Evolutionary conservation across 2,113 vertebrate species (phyloP).

Genomic region (Scomber colias): DNA sequence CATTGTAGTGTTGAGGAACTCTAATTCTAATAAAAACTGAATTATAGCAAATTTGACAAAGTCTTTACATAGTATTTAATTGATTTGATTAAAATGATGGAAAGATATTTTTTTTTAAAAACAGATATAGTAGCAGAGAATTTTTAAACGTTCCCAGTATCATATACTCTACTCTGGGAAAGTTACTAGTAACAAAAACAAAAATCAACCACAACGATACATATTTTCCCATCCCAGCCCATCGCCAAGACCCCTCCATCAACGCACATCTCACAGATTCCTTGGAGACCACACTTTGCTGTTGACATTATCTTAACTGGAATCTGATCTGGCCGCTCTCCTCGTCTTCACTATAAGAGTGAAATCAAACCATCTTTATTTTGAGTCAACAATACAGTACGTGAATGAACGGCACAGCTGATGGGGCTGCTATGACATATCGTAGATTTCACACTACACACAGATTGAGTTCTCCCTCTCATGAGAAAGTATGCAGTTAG

Average conservation of each 20-base stretch:
- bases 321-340: conserved; percentile 59
- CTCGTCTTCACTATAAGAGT: conserved; percentile 27
- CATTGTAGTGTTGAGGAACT: not conserved
- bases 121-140: not conserved
- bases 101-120: too few species aligned
- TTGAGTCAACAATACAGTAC: conserved; percentile 75
- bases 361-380: conserved; percentile 70
- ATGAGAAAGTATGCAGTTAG: conserved; percentile 78
- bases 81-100: too few species aligned
- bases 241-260: conserved; percentile 11
- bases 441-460: conserved; percentile 74
- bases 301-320: conserved; percentile 59
- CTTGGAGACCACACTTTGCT: conserved; percentile 48
- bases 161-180: not conserved
- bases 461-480: conserved; percentile 75
- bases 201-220: not conserved
- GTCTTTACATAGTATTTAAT: not conserved
- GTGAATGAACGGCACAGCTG: conserved; percentile 81
- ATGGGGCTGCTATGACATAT: conserved; percentile 67
- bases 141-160: not conserved
- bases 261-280: conserved; percentile 39
- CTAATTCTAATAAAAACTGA: not conserved
- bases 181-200: conserved; percentile 6
- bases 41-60: not conserved
- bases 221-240: conserved; percentile 10